Conservation (phyloP, 2,888 invertebrate genomes). For the Hedya salicella region DNA sequence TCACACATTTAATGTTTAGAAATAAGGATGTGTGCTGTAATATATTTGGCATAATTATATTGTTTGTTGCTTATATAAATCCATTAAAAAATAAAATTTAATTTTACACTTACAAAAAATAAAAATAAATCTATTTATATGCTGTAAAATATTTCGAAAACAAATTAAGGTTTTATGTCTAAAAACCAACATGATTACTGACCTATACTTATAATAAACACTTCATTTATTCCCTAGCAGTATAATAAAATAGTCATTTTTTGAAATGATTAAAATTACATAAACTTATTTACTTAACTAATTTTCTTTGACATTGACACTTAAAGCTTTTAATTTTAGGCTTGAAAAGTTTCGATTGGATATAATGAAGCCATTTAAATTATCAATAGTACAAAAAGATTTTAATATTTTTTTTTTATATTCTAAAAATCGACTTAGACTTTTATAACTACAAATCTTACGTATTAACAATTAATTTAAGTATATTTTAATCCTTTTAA, state of each 20-base stretch:
- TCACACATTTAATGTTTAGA: no score
- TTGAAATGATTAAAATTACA: conserved; percentile 41
- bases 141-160: background rate
- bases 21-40: no score
- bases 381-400: conserved; percentile 37
- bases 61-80: no score
- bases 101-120: no score
- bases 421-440: conserved; percentile 14
- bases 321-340: conserved; percentile 80
- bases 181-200: background rate
- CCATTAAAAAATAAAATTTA: no score
- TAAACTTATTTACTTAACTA: conserved; percentile 45
- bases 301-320: conserved; percentile 75
- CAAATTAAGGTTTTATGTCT: background rate
- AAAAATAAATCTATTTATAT: no score
- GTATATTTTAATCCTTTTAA: conserved; percentile 14
- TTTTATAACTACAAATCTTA: conserved; percentile 22
- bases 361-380: conserved; percentile 32
- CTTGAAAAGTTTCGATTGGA: conserved; percentile 48
- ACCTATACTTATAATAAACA: conserved; percentile 3
- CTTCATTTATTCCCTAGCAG: background rate
- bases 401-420: conserved; percentile 12
- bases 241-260: conserved; percentile 23
- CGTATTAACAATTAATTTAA: conserved; percentile 15
- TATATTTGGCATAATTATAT: no score